Conservation (phyloP, 2,888 invertebrate genomes). For the Tubulanus polymorphus region DNA sequence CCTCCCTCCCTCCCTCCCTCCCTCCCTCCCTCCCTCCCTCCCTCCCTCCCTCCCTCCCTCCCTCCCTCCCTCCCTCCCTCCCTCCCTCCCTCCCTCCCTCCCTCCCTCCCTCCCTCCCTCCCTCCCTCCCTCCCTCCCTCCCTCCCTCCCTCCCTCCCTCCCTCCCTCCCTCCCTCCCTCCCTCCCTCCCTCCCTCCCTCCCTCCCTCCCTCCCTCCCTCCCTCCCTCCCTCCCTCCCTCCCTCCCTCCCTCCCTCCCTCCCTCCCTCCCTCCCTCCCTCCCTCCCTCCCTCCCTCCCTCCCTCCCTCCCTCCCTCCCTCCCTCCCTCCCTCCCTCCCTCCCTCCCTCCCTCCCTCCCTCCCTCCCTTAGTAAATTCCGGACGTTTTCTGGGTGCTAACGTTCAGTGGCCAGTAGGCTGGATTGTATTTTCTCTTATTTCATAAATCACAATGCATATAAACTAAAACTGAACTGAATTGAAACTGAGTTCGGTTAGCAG, state of each 20-base stretch:
- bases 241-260: background rate
- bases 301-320: slow-evolving; percentile 4
- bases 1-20: too few relatives aligned
- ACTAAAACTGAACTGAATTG: too few relatives aligned
- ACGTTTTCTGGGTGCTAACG: too few relatives aligned
- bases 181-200: background rate
- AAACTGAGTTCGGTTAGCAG: too few relatives aligned
- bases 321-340: slow-evolving; percentile 4
- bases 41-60: too few relatives aligned
- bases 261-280: slow-evolving; percentile 1
- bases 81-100: too few relatives aligned
- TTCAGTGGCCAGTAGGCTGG: too few relatives aligned
- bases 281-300: background rate
- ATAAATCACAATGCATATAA: too few relatives aligned
- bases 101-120: background rate
- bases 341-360: background rate
- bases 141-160: background rate
- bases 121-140: background rate
- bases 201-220: background rate
- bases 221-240: background rate
- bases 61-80: too few relatives aligned
- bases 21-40: too few relatives aligned
- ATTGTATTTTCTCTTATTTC: too few relatives aligned
- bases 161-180: background rate
- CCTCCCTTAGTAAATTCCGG: background rate